Evolutionary conservation across 2,888 invertebrate genomes (phyloP).

Genomic region (Sesamia inferens): DNA sequence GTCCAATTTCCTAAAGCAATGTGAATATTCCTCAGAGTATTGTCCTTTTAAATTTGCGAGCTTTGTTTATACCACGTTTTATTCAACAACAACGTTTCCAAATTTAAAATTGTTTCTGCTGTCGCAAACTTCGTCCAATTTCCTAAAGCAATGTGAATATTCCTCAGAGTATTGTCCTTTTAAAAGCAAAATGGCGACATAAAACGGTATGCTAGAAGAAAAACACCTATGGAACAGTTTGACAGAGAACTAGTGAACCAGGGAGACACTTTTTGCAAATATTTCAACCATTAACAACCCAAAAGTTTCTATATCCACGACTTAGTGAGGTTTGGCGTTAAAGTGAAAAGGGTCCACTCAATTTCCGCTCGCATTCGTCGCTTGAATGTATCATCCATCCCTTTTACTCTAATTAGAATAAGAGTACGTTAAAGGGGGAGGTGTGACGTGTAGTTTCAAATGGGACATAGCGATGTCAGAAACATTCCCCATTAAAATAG

Average conservation of each 20-base stretch:
- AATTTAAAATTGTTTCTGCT: conserved; percentile 28
- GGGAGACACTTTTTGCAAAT: conserved; percentile 43
- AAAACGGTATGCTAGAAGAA: conserved; percentile 23
- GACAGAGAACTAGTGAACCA: conserved; percentile 22
- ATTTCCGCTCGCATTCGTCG: conserved; percentile 74
- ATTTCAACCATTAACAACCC: conserved; percentile 51
- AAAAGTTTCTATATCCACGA: conserved; percentile 59
- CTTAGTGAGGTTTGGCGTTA: conserved; percentile 57
- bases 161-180: conserved; percentile 35
- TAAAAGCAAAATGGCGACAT: conserved; percentile 20
- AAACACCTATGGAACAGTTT: conserved; percentile 24
- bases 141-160: conserved; percentile 21
- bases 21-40: conserved; percentile 29
- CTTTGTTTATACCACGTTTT: not conserved
- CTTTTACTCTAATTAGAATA: conserved; percentile 57
- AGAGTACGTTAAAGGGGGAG: conserved; percentile 45
- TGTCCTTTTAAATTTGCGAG: not conserved
- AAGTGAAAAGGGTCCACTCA: conserved; percentile 80
- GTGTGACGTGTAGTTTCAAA: conserved; percentile 60
- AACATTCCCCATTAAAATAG: conserved; percentile 78
- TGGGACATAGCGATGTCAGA: conserved; percentile 70
- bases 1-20: conserved; percentile 27
- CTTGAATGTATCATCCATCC: conserved; percentile 61
- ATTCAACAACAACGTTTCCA: conserved; percentile 1
- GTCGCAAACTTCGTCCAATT: conserved; percentile 24